phyloP scores from a whole-genome alignment of 1,140 invertebrate genomes.

The Eupristina koningsbergeri region DNA sequence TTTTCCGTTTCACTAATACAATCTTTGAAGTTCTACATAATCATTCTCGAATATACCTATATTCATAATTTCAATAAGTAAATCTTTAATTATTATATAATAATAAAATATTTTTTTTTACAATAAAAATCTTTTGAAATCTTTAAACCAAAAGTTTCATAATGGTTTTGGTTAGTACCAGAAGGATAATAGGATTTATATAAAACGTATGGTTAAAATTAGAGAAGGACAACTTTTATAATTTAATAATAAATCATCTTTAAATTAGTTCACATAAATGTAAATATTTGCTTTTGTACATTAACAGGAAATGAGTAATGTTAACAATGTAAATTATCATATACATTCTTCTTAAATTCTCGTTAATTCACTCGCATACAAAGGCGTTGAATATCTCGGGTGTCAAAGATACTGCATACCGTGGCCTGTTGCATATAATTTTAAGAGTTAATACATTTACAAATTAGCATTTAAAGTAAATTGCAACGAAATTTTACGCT shows the following conservation, averaged over 20 bases:
- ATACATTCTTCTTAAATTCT: background rate
- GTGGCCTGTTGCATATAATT: background rate
- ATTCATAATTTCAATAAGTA: no score
- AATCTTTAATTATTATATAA: no score
- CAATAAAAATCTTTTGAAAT: no score
- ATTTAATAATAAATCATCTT: background rate
- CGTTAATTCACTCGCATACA: background rate
- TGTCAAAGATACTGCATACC: background rate
- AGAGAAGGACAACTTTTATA: no score
- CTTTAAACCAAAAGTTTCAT: background rate
- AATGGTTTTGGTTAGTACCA: background rate
- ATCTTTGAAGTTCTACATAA: no score
- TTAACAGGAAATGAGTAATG: background rate
- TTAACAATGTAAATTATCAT: background rate
- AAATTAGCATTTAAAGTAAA: background rate
- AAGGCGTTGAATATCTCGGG: background rate
- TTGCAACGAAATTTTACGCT: background rate
- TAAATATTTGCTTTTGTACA: background rate
- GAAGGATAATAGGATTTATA: background rate
- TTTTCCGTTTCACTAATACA: no score
- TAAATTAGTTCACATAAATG: background rate
- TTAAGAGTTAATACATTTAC: background rate
- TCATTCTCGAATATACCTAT: no score
- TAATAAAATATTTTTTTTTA: no score
- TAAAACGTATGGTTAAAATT: background rate